Percentiles rank a stretch among this genome's conserved stretches.
These are phyloP conservation scores for Erpornis zantholeuca DNA, from an alignment of 2,113 vertebrate genomes.

Conservation along the genomic window DNA sequence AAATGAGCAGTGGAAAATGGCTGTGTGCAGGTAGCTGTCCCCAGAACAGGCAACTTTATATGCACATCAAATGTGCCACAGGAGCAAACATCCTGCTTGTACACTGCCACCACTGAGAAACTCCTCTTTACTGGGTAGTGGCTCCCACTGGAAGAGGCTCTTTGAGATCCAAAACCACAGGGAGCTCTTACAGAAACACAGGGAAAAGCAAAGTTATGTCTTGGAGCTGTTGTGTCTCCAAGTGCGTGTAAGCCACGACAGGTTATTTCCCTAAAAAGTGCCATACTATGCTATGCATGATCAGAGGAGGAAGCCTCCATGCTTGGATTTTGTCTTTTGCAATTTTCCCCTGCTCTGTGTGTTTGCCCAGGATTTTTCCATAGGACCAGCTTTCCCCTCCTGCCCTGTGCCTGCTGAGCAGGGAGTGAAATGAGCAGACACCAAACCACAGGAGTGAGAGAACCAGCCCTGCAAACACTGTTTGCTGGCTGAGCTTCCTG, in stretches of 20 bases:
- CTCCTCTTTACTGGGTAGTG: background rate
- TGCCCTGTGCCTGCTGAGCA: background rate
- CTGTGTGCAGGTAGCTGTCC: constrained; percentile 18
- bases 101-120: background rate
- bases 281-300: background rate
- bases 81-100: background rate
- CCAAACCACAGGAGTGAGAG: background rate
- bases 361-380: background rate
- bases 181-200: background rate
- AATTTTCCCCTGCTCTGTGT: background rate
- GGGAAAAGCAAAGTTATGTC: background rate
- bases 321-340: background rate
- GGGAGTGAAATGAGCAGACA: background rate
- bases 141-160: background rate
- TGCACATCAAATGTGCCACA: accelerated
- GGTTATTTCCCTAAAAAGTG: background rate
- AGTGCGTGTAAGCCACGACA: accelerated
- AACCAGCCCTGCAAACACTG: background rate
- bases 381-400: background rate
- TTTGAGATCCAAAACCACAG: background rate
- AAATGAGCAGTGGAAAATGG: background rate
- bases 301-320: background rate
- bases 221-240: background rate
- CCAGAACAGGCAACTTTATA: background rate
- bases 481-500: background rate